These are phyloP conservation scores for Gryllus longicercus DNA, from an alignment of 2,888 invertebrate genomes.

Conservation along the genomic window DNA sequence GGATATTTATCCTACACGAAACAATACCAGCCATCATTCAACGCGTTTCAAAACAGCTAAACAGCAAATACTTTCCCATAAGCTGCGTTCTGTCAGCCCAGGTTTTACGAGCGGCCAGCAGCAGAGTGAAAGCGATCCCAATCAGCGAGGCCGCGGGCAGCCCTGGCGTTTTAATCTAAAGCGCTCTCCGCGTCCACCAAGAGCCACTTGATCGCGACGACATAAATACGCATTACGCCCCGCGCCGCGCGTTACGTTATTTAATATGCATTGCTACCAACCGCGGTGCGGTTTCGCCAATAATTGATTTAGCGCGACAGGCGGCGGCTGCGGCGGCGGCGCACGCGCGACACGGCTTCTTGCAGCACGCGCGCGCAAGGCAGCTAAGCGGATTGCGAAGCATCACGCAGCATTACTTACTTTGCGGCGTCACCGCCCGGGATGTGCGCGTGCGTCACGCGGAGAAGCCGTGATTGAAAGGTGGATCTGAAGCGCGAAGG, in stretches of 20 bases:
- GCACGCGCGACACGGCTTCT: background rate
- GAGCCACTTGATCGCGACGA: background rate
- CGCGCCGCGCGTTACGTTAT: background rate
- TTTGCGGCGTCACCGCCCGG: background rate
- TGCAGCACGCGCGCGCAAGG: background rate
- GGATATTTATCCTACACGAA: too few relatives aligned
- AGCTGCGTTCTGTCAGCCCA: too few relatives aligned
- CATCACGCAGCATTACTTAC: slow-evolving; percentile 3
- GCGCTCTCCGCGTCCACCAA: too few relatives aligned
- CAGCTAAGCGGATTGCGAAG: background rate
- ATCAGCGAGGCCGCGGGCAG: too few relatives aligned
- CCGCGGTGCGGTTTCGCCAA: background rate
- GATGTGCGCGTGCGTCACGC: background rate
- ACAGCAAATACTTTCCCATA: too few relatives aligned
- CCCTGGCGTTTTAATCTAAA: too few relatives aligned
- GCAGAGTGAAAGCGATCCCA: too few relatives aligned
- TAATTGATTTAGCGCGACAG: slow-evolving; percentile 3
- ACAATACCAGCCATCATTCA: too few relatives aligned
- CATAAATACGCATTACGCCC: background rate
- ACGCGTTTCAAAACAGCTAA: too few relatives aligned
- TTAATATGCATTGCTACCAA: slow-evolving; percentile 7
- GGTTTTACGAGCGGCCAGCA: too few relatives aligned
- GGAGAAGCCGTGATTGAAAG: background rate
- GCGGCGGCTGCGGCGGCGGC: background rate
- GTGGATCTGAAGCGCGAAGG: slow-evolving; percentile 12